A percentile compares a stretch with the other conserved stretches of the same genome.
Evolutionary conservation across 2,113 vertebrate species (phyloP).

Genomic region (Emydura subglobosa): DNA sequence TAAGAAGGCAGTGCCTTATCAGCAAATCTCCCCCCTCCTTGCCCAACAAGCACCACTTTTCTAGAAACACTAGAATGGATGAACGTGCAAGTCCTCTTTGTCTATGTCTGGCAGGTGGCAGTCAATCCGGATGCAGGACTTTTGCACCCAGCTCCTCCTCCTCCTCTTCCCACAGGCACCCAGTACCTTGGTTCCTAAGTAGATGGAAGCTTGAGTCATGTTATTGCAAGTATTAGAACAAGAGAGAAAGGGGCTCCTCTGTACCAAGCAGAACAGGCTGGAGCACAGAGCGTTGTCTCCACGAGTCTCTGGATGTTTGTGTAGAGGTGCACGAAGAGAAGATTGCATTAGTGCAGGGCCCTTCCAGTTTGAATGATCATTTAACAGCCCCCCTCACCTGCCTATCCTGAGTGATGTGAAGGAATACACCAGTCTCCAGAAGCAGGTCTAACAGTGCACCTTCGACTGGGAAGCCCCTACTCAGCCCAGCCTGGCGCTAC

Average conservation of each 20-base stretch:
- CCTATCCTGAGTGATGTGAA: not conserved
- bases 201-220: not conserved
- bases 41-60: not conserved
- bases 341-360: not conserved
- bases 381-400: not conserved
- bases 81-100: not conserved
- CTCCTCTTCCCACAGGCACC: not conserved
- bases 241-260: not conserved
- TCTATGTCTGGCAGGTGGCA: not conserved
- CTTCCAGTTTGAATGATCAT: not conserved
- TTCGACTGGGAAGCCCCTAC: not conserved
- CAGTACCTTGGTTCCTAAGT: not conserved
- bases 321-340: not conserved
- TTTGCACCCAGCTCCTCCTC: not conserved
- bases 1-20: not conserved
- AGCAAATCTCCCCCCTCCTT: not conserved
- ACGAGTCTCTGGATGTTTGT: not conserved
- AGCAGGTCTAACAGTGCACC: rapidly evolving
- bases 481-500: not conserved
- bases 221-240: not conserved
- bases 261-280: not conserved
- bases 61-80: not conserved
- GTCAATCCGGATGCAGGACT: not conserved
- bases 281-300: not conserved
- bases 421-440: not conserved